Base-by-base conservation (phyloP, 92 coral and sea anemone genomes). In the Parazoanthus atlanticus region DNA sequence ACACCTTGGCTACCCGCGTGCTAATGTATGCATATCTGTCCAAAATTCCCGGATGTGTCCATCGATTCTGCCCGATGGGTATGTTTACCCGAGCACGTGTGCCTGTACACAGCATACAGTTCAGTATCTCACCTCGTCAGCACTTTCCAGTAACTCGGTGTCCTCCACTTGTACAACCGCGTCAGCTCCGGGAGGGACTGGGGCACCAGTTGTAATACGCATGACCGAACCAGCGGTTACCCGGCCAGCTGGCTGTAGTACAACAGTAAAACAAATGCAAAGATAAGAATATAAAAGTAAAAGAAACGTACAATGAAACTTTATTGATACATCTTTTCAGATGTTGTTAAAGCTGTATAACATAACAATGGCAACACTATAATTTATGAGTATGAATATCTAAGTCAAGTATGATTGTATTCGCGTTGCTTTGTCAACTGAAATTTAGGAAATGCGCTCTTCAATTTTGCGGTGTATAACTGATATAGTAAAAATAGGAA, bases 171-270 rank as follows among this genome's bases (percentile, higher is more conserved):
- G 98, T 9, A 97, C 98, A 13, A 97, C 97, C 16, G 99, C 98
- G 76, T 97, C 99, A 67, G 98, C 95, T 47, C 99, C 99, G 10
- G 90, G 91, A 11, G 99, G 99, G 12, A 97, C 71, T 40, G 99
- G 98, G 36, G 99, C 98, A 28, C 99, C 99, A 30, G 99, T 97
- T 41, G 96, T 97, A 43, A 97, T 95, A 28, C 99, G 95, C 97
- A 95, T 95, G 93, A 97, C 97, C 86, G 88, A 86, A 74, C 99
- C 98, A 29, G 98, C 21, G 21, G 83, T 89, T 54, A 97, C 95
- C 2, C 64, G 80, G 21, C 83, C 74, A 1, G 91, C 90, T 12
- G 95, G 86, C 97, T 94, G 54, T 7, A 71, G 31, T 34, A 74
- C 21, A 64, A 28, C 69, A 34, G 12, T 26, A 84, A 7, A 49